Base-by-base conservation (phyloP, 2,888 invertebrate genomes). In the Dryomyza anilis region DNA sequence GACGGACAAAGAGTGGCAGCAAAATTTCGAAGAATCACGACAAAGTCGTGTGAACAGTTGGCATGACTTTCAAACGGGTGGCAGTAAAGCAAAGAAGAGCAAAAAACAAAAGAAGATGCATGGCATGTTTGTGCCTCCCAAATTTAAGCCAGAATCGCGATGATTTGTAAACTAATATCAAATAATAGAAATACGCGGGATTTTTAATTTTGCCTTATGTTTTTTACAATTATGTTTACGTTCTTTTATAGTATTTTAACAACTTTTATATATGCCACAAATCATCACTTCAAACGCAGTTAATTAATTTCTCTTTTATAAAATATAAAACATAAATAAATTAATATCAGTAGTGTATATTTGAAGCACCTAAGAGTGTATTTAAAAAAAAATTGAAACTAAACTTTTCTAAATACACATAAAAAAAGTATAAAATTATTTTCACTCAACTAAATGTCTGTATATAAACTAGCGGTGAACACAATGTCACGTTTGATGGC, bases 401-500 rank as follows among this genome's bases (percentile, higher is more conserved):
- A 23, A 4, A 25, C 14, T 10, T n/a, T n/a, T 46, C 19, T 33
- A 19, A 33, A 33, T 55, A 14, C 14, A 21, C 14, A 36, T 55
- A 1, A 36, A 21, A 50, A 60, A 23, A 55, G 12, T 14, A 5
- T 3, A 30, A 23, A n/a, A n/a, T n/a, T n/a, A n/a, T 25, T 50
- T 23, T 25, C n/a, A 12, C 14, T 23, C 19, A 52, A 52, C 71
- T 74, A 80, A 46, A 80, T 67, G 58, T 78, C 77, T 3, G 95
- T 96, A 78, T 99, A 99, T 50, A 99, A 87, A 83, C 96, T 97
- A 30, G 96, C 96, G 23, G 98, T 95, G 81, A 99, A 99, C 0
- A 99, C 98, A 76, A 99, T 98, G 82, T 98, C 98, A 66, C 99
- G 86, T 82, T 97, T 96, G 70, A 99, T 97, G 48, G 93, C 90